Evolutionary conservation across 2,888 invertebrate genomes (phyloP).

Genomic region (Gonocerus acuteangulatus): DNA sequence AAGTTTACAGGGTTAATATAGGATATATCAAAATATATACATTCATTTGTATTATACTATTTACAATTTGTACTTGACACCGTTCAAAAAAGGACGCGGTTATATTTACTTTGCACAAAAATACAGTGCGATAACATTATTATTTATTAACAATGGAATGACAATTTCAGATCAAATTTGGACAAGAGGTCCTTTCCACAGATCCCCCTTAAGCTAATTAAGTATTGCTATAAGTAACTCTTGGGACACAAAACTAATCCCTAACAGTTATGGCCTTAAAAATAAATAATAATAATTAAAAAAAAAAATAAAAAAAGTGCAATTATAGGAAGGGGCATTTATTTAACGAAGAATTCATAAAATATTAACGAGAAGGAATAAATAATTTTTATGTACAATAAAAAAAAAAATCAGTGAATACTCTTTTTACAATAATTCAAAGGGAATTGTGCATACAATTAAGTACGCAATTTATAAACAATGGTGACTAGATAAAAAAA

Average conservation of each 20-base stretch:
- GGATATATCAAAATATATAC: conserved; percentile 34
- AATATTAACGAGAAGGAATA: background rate
- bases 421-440: conserved; percentile 9
- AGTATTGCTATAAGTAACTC: background rate
- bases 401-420: background rate
- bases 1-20: conserved; percentile 29
- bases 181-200: background rate
- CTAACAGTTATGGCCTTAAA: background rate
- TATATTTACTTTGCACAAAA: conserved; percentile 16
- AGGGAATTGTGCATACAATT: no score
- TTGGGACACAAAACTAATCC: background rate
- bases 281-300: background rate
- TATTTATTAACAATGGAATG: conserved; percentile 16
- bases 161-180: background rate
- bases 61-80: conserved; percentile 29
- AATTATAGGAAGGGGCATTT: background rate
- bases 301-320: background rate
- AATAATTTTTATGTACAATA: background rate
- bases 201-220: background rate
- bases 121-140: conserved; percentile 19
- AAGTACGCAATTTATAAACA: background rate
- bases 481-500: no score
- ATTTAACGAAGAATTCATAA: background rate
- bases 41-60: conserved; percentile 29
- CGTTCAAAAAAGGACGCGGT: conserved; percentile 9